phyloP scores from a whole-genome alignment of 1,140 invertebrate species.

The Drosophila bifasciata region DNA sequence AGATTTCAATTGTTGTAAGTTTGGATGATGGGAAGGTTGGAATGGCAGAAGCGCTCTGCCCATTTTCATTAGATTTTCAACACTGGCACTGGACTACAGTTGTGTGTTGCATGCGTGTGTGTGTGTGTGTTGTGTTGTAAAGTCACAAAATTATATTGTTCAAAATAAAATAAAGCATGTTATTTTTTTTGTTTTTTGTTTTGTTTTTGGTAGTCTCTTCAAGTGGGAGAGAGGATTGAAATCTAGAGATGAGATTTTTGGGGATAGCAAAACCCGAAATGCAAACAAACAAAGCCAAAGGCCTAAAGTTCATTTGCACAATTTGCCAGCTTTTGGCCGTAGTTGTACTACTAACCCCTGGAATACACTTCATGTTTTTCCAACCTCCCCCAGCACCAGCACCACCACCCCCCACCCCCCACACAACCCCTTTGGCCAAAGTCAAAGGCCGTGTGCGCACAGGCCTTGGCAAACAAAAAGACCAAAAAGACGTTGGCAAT shows the following conservation, averaged over 20 bases:
- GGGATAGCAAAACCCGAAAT: slow-evolving; percentile 64
- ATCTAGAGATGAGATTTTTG: slow-evolving; percentile 16
- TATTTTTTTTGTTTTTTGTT: too few relatives aligned
- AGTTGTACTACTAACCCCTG: too few relatives aligned
- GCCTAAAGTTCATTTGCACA: slow-evolving; percentile 83
- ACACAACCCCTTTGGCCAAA: slow-evolving; percentile 40
- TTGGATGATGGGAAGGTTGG: too few relatives aligned
- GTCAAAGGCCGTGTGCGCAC: slow-evolving; percentile 69
- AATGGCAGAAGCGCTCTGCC: neutral
- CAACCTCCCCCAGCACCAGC: too few relatives aligned
- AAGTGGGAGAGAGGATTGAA: slow-evolving; percentile 7
- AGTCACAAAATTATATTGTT: slow-evolving; percentile 80
- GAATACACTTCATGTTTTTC: too few relatives aligned
- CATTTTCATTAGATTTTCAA: neutral
- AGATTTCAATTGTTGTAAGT: too few relatives aligned
- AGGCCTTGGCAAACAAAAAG: slow-evolving; percentile 74
- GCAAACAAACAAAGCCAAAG: slow-evolving; percentile 79
- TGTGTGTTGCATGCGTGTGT: slow-evolving; percentile 23
- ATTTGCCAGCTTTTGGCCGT: slow-evolving; percentile 44
- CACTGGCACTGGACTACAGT: slow-evolving; percentile 4
- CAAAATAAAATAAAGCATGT: slow-evolving; percentile 79
- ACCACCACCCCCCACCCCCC: neutral
- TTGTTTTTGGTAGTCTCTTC: slow-evolving; percentile 37
- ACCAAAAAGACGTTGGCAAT: slow-evolving; percentile 81
- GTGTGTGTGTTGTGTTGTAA: slow-evolving; percentile 43